Evolutionary conservation across 2,888 invertebrate genomes (phyloP), one percentile per base, ranked within the genome.

Genomic region (Syrphus vitripennis): DNA sequence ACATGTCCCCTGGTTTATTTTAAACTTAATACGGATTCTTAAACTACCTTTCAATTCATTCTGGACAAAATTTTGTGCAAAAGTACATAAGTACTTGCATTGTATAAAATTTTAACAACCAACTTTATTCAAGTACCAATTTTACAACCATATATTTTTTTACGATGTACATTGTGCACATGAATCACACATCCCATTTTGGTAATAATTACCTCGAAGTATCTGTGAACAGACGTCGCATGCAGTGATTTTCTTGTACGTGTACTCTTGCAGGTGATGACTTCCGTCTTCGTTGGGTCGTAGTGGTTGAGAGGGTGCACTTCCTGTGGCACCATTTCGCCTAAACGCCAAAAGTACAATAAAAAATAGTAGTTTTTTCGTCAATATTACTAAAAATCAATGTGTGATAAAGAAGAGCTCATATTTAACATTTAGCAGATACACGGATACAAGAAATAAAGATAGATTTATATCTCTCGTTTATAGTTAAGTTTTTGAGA

Each of bases 161-260:
- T n/a, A n/a, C n/a, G n/a, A 4, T 29, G 19, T 26, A 26, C 61
- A 26, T n/a, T n/a, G 16, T 19, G 21, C 45, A 29, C 19, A 63
- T 29, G 12, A 7, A 12, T n/a, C 10, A 9, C 4, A 1, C 40
- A 37, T 14, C 12, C 4, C 37, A 3, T 7, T 16, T 16, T 7
- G 16, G 19, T 9, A 19, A 65, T 76, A 77, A 74, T 93, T 93
- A 97, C 97, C 97, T 94, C 98, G 94, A 76, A 98, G 94, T 72
- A 98, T 97, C 94, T 98, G 97, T 83, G 97, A 97, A 93, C 98
- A 98, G 88, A 97, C 95, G 93, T 98, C 98, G 93, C 98, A 98
- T 31, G 98, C 97, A 57, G 98, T 98, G 90, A 98, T 98, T 93
- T 98, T 98, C 93, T 98, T 97, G 93, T 98, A 98, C 37, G 98